Conservation (phyloP, 92 coral and sea anemone genomes). For the Pocillopora meandrina region DNA sequence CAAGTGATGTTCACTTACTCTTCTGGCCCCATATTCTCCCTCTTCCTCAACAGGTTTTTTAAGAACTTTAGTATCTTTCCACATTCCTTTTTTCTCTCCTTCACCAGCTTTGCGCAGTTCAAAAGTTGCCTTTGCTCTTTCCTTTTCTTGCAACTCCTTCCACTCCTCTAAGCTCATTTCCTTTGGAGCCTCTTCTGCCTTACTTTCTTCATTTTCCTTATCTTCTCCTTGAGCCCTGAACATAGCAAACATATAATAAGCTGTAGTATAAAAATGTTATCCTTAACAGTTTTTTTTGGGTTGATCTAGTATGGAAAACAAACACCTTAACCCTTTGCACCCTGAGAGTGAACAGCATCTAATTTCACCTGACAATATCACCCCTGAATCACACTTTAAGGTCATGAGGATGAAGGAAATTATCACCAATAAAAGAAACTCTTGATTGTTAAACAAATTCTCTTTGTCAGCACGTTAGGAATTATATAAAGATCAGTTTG, state of each 20-base stretch:
- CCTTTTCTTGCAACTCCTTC: slow-evolving; percentile 80
- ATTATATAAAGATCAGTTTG: too few relatives aligned
- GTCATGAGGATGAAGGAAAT: too few relatives aligned
- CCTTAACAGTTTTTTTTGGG: too few relatives aligned
- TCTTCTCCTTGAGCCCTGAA: slow-evolving; percentile 47
- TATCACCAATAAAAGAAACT: too few relatives aligned
- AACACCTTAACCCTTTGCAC: too few relatives aligned
- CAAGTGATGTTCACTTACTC: slow-evolving; percentile 42
- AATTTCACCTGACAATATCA: too few relatives aligned
- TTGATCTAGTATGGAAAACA: too few relatives aligned
- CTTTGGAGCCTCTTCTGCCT: slow-evolving; percentile 70
- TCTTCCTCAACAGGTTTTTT: slow-evolving; percentile 62
- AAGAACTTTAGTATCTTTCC: slow-evolving; percentile 91
- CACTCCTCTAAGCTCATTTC: slow-evolving; percentile 94
- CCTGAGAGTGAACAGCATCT: too few relatives aligned
- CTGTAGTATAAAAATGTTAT: background rate
- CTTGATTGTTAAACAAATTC: too few relatives aligned
- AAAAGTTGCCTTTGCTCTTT: slow-evolving; percentile 72
- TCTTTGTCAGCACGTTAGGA: too few relatives aligned
- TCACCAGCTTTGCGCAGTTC: slow-evolving; percentile 92
- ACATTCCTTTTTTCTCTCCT: slow-evolving; percentile 96
- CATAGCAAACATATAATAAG: too few relatives aligned
- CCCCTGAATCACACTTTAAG: too few relatives aligned
- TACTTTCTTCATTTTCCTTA: slow-evolving; percentile 61
- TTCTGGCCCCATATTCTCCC: slow-evolving; percentile 41